Conservation (phyloP, 2,888 invertebrate genomes). For the Rhagophthalmus giganteus region DNA sequence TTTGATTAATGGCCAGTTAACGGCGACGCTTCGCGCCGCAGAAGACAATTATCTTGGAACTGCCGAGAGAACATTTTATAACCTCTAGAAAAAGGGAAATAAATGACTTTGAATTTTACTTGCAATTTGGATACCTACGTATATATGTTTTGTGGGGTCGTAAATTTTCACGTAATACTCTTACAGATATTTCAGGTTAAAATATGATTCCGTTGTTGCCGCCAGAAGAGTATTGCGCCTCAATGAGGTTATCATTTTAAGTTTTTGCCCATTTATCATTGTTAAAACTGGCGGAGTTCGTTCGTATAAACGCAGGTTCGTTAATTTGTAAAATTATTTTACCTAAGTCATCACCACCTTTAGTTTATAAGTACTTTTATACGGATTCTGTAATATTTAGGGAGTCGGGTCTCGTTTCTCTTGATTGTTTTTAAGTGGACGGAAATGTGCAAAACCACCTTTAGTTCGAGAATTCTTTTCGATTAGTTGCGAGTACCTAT, state of each 20-base stretch:
- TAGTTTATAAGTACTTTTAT: too few relatives aligned
- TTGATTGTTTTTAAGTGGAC: too few relatives aligned
- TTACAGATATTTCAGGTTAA: constrained; percentile 42
- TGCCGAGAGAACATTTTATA: constrained; percentile 45
- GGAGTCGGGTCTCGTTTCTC: too few relatives aligned
- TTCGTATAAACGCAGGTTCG: constrained; percentile 9
- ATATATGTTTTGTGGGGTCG: constrained; percentile 47
- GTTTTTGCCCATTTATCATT: constrained; percentile 34
- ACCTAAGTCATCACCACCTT: too few relatives aligned
- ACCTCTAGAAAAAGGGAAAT: constrained; percentile 40
- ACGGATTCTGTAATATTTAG: too few relatives aligned
- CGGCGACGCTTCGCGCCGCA: constrained; percentile 35
- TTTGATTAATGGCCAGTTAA: constrained; percentile 44
- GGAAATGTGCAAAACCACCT: too few relatives aligned
- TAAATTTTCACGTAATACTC: constrained; percentile 46
- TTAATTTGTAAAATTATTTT: constrained; percentile 23
- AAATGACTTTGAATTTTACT: constrained; percentile 43
- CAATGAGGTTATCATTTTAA: constrained; percentile 44
- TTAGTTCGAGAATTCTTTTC: too few relatives aligned
- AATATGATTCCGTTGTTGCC: constrained; percentile 38
- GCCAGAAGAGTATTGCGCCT: constrained; percentile 29
- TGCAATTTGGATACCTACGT: constrained; percentile 50
- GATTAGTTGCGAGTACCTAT: too few relatives aligned
- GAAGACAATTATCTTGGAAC: constrained; percentile 50
- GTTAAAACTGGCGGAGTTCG: constrained; percentile 16